Evolutionary conservation across 1,140 invertebrate species (phyloP).

Genomic region (Neomicropteryx cornuta): DNA sequence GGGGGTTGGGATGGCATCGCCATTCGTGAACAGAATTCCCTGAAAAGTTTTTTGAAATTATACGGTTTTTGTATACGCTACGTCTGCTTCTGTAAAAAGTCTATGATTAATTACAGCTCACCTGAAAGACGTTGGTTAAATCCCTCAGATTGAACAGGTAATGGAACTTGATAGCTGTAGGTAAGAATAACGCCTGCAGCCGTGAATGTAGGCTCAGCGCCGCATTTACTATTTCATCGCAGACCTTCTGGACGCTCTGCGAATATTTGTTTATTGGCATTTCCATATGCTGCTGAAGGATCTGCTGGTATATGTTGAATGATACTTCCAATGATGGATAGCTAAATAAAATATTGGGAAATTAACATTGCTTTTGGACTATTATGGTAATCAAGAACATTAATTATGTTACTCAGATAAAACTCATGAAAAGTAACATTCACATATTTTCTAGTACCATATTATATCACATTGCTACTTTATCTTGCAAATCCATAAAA

Average conservation of each 20-base stretch:
- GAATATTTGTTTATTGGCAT: slow-evolving; percentile 58
- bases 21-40: slow-evolving; percentile 84
- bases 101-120: too few relatives aligned
- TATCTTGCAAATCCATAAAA: too few relatives aligned
- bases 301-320: slow-evolving; percentile 72
- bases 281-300: slow-evolving; percentile 65
- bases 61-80: too few relatives aligned
- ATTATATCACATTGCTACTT: too few relatives aligned
- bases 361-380: too few relatives aligned
- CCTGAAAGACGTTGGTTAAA: slow-evolving; percentile 82
- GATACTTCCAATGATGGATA: slow-evolving; percentile 76
- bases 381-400: too few relatives aligned
- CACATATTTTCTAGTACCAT: too few relatives aligned
- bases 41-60: too few relatives aligned
- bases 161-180: slow-evolving; percentile 91
- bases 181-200: slow-evolving; percentile 65
- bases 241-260: slow-evolving; percentile 43
- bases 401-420: too few relatives aligned
- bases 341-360: too few relatives aligned
- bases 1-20: slow-evolving; percentile 59
- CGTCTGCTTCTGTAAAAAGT: too few relatives aligned
- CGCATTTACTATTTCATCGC: slow-evolving; percentile 51
- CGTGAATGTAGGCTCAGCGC: slow-evolving; percentile 71
- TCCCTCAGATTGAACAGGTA: slow-evolving; percentile 91
- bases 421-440: too few relatives aligned